These are phyloP conservation scores for Eledona agricola DNA, from an alignment of 2,888 invertebrate genomes.

Conservation along the genomic window DNA sequence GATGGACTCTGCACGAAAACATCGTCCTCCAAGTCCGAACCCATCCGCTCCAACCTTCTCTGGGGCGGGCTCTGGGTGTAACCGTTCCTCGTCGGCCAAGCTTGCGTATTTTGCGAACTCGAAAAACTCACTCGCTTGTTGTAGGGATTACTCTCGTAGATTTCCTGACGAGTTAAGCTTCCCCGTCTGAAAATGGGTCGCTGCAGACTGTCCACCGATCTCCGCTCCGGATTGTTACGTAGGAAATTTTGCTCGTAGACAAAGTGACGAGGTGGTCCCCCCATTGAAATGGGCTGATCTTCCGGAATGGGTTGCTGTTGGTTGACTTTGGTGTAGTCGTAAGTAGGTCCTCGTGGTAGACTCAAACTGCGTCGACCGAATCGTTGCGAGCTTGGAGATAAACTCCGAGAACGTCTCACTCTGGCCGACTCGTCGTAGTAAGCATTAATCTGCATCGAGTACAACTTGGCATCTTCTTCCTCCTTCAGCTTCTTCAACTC, in stretches of 20 bases:
- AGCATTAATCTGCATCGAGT: conserved; percentile 53
- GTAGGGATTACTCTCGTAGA: conserved; percentile 56
- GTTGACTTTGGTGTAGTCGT: conserved; percentile 3
- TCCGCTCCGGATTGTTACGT: conserved; percentile 49
- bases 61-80: conserved; percentile 59
- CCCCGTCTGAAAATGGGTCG: conserved; percentile 66
- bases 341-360: conserved; percentile 49
- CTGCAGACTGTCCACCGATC: conserved; percentile 48
- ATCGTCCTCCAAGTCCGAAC: conserved; percentile 53
- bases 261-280: conserved; percentile 14
- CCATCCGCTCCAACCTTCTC: conserved; percentile 50
- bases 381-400: conserved; percentile 60
- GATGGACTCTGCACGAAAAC: conserved; percentile 53
- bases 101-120: conserved; percentile 50
- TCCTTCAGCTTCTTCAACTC: conserved; percentile 71
- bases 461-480: conserved; percentile 68
- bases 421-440: conserved; percentile 56
- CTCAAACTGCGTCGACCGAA: conserved; percentile 61
- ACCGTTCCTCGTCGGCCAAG: conserved; percentile 65
- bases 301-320: conserved; percentile 37
- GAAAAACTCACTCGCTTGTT: conserved; percentile 66
- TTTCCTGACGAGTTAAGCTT: conserved; percentile 60
- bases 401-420: conserved; percentile 61
- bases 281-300: conserved; percentile 40
- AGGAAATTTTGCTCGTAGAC: conserved; percentile 43